phyloP scores from a whole-genome alignment of 2,113 vertebrate genomes.

The Chloropsis cyanopogon region DNA sequence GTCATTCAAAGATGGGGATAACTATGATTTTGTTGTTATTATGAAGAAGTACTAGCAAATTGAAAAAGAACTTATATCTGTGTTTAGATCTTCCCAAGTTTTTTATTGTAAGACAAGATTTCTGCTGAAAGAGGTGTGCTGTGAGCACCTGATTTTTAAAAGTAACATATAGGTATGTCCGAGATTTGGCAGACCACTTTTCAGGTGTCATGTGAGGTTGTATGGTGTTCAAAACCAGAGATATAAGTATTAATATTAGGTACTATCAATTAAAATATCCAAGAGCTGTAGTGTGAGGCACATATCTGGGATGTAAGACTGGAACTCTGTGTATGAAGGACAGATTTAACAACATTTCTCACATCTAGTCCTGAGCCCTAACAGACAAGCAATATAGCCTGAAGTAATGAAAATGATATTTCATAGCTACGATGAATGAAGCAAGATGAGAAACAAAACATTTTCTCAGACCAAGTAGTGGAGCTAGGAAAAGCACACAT shows the following conservation, averaged over 20 bases:
- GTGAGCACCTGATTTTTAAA: neutral
- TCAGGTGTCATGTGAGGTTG: neutral
- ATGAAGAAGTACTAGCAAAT: neutral
- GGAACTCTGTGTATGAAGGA: neutral
- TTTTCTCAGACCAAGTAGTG: neutral
- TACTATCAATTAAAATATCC: neutral
- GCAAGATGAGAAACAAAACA: neutral
- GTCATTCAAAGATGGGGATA: neutral
- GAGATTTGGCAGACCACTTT: neutral
- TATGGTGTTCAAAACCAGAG: neutral
- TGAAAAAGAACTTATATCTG: fast-evolving
- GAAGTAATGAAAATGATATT: neutral
- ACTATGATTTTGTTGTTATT: neutral
- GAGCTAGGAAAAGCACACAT: neutral
- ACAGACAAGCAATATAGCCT: neutral
- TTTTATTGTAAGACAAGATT: neutral
- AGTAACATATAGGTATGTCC: fast-evolving
- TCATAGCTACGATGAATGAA: neutral
- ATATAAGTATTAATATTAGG: neutral
- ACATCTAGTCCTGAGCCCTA: neutral
- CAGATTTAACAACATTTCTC: neutral
- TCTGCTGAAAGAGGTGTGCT: neutral
- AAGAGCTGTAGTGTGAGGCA: neutral
- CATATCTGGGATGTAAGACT: neutral
- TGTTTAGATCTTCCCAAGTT: neutral